These are phyloP conservation scores for Falcunculus frontatus DNA, from an alignment of 2,113 vertebrate species.

Conservation along the genomic window DNA sequence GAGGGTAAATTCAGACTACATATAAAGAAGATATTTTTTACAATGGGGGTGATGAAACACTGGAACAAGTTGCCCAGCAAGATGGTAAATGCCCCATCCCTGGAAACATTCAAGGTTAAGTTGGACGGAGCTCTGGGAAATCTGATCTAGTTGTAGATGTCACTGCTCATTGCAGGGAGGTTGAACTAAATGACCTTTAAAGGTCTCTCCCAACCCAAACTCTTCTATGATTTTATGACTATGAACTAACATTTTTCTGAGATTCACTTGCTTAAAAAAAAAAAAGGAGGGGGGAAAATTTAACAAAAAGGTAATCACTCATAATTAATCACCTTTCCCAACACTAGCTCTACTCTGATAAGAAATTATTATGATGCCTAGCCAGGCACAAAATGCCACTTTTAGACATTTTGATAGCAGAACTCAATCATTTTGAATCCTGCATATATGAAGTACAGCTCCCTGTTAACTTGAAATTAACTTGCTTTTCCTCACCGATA, in stretches of 20 bases:
- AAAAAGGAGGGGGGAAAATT: accelerated
- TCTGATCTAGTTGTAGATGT: not conserved
- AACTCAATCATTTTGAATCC: not conserved
- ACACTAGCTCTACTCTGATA: not conserved
- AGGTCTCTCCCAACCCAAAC: not conserved
- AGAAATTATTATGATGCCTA: not conserved
- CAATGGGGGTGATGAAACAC: accelerated
- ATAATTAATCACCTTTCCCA: not conserved
- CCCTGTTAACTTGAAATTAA: not conserved
- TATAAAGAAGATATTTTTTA: not conserved
- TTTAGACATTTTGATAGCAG: not conserved
- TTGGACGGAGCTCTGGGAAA: not conserved
- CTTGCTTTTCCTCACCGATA: not conserved
- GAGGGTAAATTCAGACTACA: not conserved
- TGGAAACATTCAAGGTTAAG: not conserved
- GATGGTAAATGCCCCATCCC: not conserved
- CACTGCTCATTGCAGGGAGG: not conserved
- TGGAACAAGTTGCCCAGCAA: not conserved
- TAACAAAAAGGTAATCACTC: not conserved
- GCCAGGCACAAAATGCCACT: not conserved
- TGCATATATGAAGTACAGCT: not conserved
- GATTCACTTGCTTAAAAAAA: not conserved
- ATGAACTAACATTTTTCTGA: not conserved
- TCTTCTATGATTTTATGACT: not conserved
- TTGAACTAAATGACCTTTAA: not conserved